A percentile compares a stretch with the other conserved stretches of the same genome.
phyloP scores from a whole-genome alignment of 2,797 vertebrate species.

The Clamator glandarius region DNA sequence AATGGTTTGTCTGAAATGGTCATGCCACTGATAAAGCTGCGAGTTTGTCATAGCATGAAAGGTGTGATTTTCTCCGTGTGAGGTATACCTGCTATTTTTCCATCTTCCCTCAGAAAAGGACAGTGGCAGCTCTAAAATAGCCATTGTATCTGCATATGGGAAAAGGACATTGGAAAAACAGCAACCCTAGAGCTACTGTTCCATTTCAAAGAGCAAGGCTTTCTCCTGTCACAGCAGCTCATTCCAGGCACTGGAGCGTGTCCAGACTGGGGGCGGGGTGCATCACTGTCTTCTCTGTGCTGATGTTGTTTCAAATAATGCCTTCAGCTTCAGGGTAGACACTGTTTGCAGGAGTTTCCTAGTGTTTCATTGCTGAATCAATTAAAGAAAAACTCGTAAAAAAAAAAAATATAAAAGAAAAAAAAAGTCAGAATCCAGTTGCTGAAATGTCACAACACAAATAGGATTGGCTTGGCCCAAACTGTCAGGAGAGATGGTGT shows the following conservation, averaged over 20 bases:
- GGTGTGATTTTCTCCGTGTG: not conserved
- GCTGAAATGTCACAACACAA: not conserved
- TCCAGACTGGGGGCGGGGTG: not conserved
- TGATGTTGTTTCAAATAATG: not conserved
- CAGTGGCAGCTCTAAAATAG: not conserved
- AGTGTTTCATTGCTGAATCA: not conserved
- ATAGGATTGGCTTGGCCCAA: not conserved
- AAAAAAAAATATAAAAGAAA: not conserved
- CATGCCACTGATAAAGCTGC: not conserved
- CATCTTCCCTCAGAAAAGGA: not conserved
- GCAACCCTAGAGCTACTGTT: not conserved
- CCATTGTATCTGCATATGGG: not conserved
- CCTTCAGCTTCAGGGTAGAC: not conserved
- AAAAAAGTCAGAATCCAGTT: not conserved
- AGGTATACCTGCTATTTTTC: not conserved
- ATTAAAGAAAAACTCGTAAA: not conserved
- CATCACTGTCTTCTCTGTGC: not conserved
- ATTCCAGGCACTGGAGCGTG: not conserved
- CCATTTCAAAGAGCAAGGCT: not conserved
- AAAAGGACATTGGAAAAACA: not conserved
- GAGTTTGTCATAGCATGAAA: not conserved
- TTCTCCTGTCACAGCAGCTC: not conserved
- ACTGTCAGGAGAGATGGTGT: not conserved
- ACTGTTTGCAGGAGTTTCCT: not conserved
- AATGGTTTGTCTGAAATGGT: constrained; percentile 25